Base-by-base conservation (phyloP, 2,797 vertebrate species). In the Silurus lanzhouensis region DNA sequence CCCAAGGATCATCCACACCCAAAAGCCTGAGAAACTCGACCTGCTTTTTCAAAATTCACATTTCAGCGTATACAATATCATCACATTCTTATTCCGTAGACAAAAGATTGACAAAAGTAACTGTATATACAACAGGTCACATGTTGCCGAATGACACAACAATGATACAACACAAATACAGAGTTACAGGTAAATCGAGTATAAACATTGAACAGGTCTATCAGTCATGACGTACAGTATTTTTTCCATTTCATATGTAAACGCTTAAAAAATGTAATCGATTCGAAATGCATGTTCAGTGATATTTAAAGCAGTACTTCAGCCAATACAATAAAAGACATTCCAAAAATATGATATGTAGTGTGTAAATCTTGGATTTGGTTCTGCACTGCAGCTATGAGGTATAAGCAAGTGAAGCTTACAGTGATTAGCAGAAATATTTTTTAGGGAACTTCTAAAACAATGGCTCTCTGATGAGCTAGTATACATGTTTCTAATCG, bases 201-300 rank as follows among this genome's bases (percentile, higher is more conserved):
- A 67, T 60, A 25, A 19, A 76, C 70, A 64, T 13, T 64, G 31
- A 83, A 83, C 25, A 17, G 12, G 48, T 9, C 13, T 12, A 19
- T 75, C 82, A 84, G 72, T 83, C 81, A 61, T 82, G 9, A 48
- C 4, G 76, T 83, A 55, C 48, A 7, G 48, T 52, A 52, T 52
- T 7, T 57, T 76, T 75, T 64, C 20, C 15, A 66, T 46, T 81
- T 67, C 79, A 81, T 31, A 55, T 81, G 22, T 13, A 57, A 20
- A 60, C 17, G 6, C 58, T 63, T 4, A 48, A 15, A 44, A 71
- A 60, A 83, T 22, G 2, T 20, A 55, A 81, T 6, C 6, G 2
- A 66, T 80, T 19, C 17, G n/a, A 80, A 52, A 80, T 66, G 44
- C 78, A 48, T 66, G n/a, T 67, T 81, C n/a, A 13, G 2, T 13